These are phyloP conservation scores for Scaptomyza tumidula DNA, from an alignment of 2,888 invertebrate genomes.

Conservation along the genomic window DNA sequence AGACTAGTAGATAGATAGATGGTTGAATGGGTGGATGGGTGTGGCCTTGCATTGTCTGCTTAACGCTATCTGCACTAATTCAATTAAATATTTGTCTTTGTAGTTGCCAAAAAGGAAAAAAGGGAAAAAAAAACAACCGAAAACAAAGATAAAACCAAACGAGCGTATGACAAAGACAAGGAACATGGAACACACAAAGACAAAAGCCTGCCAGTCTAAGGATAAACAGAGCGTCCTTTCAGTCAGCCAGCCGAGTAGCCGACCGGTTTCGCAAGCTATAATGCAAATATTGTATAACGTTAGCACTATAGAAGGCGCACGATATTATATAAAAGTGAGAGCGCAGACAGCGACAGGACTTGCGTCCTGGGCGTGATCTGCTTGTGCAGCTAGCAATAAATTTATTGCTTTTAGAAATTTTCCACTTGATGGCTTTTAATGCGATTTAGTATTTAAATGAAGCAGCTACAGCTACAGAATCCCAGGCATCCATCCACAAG, in stretches of 20 bases:
- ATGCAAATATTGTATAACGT: constrained; percentile 73
- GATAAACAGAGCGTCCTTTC: constrained; percentile 39
- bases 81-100: constrained; percentile 80
- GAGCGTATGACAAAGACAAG: constrained; percentile 59
- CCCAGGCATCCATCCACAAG: constrained; percentile 17
- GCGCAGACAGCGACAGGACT: constrained; percentile 23
- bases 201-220: constrained; percentile 44
- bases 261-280: constrained; percentile 49
- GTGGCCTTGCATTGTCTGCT: constrained; percentile 67
- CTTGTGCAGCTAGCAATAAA: constrained; percentile 66
- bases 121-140: constrained; percentile 8
- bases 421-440: constrained; percentile 80
- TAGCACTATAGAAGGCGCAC: constrained; percentile 59
- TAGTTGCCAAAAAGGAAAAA: constrained; percentile 55
- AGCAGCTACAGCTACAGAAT: constrained; percentile 23
- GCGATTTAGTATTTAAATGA: constrained; percentile 80
- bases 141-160: constrained; percentile 49
- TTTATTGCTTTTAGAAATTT: constrained; percentile 80
- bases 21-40: constrained; percentile 10
- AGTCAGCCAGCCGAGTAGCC: constrained; percentile 5
- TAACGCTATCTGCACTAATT: constrained; percentile 78
- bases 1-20: constrained; percentile 18
- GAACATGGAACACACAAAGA: constrained; percentile 31
- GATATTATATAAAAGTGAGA: constrained; percentile 55
- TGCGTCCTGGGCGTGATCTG: constrained; percentile 45